A percentile compares a stretch with the other conserved stretches of the same genome.
These are phyloP conservation scores for Mionectes olivaceus DNA, from an alignment of 2,797 vertebrate species.

Conservation along the genomic window DNA sequence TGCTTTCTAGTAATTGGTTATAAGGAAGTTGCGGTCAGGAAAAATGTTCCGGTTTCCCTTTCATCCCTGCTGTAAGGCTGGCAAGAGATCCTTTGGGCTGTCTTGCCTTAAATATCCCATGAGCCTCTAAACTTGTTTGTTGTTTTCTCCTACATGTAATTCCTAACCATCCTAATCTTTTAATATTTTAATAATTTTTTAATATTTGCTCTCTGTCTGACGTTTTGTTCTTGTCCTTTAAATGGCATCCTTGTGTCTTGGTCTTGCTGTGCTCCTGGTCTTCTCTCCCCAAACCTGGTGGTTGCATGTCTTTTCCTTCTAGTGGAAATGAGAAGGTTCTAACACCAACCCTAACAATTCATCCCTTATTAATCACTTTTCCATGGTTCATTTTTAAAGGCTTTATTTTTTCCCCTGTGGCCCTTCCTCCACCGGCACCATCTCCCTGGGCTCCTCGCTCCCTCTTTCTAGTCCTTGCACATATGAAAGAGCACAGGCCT, in stretches of 20 bases:
- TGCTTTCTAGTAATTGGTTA: slow-evolving; percentile 22
- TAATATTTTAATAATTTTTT: too few species aligned
- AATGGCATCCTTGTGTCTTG: background rate
- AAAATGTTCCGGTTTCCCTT: background rate
- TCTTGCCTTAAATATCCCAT: background rate
- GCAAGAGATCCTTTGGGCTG: background rate
- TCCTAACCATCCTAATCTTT: background rate
- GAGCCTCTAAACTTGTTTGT: background rate
- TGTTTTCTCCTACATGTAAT: background rate
- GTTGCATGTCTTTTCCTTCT: background rate
- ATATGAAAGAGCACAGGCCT: slow-evolving; percentile 28
- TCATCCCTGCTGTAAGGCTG: background rate
- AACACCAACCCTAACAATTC: background rate
- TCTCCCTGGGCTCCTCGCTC: background rate
- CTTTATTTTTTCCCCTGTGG: background rate
- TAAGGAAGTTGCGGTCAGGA: background rate
- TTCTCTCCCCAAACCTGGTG: background rate
- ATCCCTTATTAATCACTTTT: slow-evolving; percentile 20
- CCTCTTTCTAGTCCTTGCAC: slow-evolving; percentile 5
- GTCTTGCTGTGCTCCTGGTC: background rate
- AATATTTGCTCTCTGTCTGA: background rate
- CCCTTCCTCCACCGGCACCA: slow-evolving; percentile 6
- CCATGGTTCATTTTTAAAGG: slow-evolving; percentile 35
- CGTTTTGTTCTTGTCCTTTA: background rate
- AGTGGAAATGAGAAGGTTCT: slow-evolving; percentile 12